Conservation (phyloP, 2,888 invertebrate genomes). For the Spodoptera littoralis region DNA sequence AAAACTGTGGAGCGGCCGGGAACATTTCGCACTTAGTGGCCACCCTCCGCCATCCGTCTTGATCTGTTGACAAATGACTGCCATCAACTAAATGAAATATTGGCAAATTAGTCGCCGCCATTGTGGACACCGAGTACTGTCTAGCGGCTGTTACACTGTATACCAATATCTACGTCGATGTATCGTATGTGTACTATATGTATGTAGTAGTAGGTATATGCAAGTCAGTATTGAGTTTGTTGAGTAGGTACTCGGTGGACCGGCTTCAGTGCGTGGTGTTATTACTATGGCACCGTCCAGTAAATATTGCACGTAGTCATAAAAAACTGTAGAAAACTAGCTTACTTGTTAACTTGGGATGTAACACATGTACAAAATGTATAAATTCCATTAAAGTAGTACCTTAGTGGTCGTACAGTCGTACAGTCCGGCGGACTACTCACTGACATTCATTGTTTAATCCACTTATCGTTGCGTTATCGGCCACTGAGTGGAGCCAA, state of each 20-base stretch:
- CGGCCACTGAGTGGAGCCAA: constrained; percentile 20
- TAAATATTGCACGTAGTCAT: neutral
- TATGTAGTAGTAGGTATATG: too few species aligned
- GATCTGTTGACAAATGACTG: constrained; percentile 44
- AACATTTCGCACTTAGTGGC: constrained; percentile 70
- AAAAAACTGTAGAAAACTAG: constrained; percentile 1
- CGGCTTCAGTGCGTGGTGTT: neutral
- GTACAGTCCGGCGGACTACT: neutral
- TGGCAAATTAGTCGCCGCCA: constrained; percentile 14
- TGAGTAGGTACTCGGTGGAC: neutral
- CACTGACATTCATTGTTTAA: constrained; percentile 45
- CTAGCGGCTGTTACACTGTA: constrained; percentile 2
- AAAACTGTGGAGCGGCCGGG: constrained; percentile 59
- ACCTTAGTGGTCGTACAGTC: too few species aligned
- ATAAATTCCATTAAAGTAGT: constrained; percentile 19
- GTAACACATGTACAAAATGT: constrained; percentile 25
- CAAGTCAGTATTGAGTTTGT: too few species aligned
- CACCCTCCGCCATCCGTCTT: constrained; percentile 44
- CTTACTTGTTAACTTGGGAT: constrained; percentile 1
- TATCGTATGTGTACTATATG: too few species aligned
- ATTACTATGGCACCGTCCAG: constrained; percentile 6
- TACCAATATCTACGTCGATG: too few species aligned
- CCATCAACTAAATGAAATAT: constrained; percentile 13
- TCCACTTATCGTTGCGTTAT: constrained; percentile 52
- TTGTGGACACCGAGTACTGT: constrained; percentile 2